Percentiles rank a stretch among this genome's conserved stretches.
Evolutionary conservation across 2,888 invertebrate genomes (phyloP).

Genomic region (Hypolimnas misippus): DNA sequence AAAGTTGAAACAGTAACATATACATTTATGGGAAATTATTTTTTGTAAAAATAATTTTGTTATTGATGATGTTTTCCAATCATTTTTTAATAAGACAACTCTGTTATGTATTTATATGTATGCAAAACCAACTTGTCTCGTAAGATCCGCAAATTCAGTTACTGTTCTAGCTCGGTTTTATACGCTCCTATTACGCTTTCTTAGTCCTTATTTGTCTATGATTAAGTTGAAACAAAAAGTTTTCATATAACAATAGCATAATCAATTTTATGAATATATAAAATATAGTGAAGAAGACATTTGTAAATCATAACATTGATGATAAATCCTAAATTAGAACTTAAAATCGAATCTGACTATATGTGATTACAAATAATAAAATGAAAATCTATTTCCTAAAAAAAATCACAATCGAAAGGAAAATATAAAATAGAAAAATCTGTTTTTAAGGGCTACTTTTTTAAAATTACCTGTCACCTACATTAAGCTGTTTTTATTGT

Average conservation of each 20-base stretch:
- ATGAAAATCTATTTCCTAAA: not conserved
- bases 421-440: no score
- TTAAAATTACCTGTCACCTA: conserved; percentile 15
- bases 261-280: not conserved
- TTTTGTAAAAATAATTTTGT: no score
- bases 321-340: not conserved
- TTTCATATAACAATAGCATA: not conserved
- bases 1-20: no score
- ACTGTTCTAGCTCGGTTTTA: no score
- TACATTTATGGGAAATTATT: no score
- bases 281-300: not conserved
- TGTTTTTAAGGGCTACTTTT: not conserved
- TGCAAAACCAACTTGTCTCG: no score
- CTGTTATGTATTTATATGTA: no score
- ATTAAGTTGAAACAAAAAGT: not conserved
- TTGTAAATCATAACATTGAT: not conserved
- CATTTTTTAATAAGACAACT: no score
- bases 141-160: no score
- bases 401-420: conserved; percentile 25
- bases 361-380: conserved; percentile 6
- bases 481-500: no score
- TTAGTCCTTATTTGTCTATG: conserved; percentile 1
- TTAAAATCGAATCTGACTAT: not conserved
- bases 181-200: no score
- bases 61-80: no score